phyloP scores from a whole-genome alignment of 1,140 invertebrate genomes.

The Parasteatoda tepidariorum region DNA sequence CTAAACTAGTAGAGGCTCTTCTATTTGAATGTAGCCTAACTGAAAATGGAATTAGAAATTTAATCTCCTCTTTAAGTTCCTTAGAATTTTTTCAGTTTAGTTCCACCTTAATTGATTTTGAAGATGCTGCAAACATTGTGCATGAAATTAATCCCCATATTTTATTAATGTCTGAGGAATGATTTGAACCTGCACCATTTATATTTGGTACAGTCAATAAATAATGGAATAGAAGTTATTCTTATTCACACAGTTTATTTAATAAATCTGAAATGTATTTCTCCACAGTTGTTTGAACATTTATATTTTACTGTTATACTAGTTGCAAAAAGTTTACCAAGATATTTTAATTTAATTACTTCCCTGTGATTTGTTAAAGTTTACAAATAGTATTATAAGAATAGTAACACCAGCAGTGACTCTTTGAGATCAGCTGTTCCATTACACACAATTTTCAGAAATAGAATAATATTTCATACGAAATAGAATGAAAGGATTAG shows the following conservation, averaged over 20 bases:
- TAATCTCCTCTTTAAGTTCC: background rate
- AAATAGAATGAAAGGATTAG: no score
- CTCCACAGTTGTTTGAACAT: background rate
- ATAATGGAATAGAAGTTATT: no score
- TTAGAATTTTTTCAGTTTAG: conserved; percentile 29
- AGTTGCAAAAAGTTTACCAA: background rate
- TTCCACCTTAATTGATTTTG: conserved; percentile 13
- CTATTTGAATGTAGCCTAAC: conserved; percentile 13
- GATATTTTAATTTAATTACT: background rate
- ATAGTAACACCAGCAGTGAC: no score
- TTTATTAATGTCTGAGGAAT: background rate
- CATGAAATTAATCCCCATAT: conserved; percentile 34
- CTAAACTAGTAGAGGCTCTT: conserved; percentile 10
- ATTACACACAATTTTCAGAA: no score
- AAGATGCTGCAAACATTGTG: conserved; percentile 19
- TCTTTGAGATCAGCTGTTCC: no score
- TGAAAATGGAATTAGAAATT: background rate
- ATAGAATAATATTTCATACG: no score
- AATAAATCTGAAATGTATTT: background rate
- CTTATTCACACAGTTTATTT: background rate
- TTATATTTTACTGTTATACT: background rate
- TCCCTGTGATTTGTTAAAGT: no score
- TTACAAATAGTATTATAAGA: no score
- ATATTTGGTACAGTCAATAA: no score
- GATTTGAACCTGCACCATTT: background rate